Evolutionary conservation across 2,113 vertebrate genomes (phyloP).

Genomic region (Pristiophorus japonicus): DNA sequence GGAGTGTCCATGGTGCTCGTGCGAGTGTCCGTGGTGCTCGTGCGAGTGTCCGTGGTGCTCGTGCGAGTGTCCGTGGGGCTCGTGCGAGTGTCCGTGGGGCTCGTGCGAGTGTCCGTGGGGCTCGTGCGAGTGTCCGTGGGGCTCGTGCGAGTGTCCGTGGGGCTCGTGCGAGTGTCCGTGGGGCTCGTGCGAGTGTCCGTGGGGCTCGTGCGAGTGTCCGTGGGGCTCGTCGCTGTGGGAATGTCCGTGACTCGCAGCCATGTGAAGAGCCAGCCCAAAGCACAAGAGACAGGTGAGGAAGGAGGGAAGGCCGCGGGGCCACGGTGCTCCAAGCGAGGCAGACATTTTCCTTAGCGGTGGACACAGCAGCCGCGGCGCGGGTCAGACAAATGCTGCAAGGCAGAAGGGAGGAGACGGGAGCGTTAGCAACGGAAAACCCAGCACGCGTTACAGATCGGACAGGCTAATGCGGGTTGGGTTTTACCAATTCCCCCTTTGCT

Average conservation of each 20-base stretch:
- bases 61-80: constrained; percentile 39
- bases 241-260: constrained; percentile 44
- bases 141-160: constrained; percentile 44
- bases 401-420: background rate
- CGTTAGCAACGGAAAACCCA: background rate
- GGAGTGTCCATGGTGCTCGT: no score
- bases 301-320: constrained; percentile 39
- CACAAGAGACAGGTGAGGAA: constrained; percentile 46
- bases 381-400: background rate
- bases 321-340: background rate
- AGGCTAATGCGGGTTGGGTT: no score
- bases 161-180: constrained; percentile 49
- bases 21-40: constrained; percentile 48
- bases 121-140: constrained; percentile 48
- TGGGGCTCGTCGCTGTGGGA: constrained; percentile 38
- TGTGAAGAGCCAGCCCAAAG: constrained; percentile 39
- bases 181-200: background rate
- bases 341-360: constrained; percentile 13
- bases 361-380: constrained; percentile 27
- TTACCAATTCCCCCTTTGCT: no score
- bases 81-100: constrained; percentile 38
- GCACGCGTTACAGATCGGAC: background rate
- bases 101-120: constrained; percentile 45
- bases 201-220: background rate
- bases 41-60: background rate